Conservation (phyloP, 2,113 vertebrate species). For the Gallinago media region DNA sequence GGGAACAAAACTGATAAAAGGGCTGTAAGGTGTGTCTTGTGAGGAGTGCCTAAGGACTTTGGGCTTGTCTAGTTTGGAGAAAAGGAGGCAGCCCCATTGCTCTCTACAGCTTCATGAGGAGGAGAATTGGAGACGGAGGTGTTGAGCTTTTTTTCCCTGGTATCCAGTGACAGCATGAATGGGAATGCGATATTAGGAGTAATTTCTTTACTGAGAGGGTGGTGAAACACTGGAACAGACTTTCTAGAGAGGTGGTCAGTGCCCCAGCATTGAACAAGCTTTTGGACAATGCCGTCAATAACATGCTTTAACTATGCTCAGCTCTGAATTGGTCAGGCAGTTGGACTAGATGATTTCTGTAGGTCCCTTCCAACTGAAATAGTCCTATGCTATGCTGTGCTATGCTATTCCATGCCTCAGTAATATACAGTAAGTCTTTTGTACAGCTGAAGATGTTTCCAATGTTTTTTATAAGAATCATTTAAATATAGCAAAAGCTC, state of each 20-base stretch:
- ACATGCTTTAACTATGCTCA: background rate
- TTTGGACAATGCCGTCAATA: background rate
- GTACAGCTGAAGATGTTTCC: background rate
- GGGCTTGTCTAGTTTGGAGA: background rate
- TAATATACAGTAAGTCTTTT: background rate
- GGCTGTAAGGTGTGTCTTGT: background rate
- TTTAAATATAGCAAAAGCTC: background rate
- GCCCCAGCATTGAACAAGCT: background rate
- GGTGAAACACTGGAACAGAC: background rate
- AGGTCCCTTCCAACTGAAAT: background rate
- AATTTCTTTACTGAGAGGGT: background rate
- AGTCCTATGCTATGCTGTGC: background rate
- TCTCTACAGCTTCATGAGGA: background rate
- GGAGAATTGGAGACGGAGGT: background rate
- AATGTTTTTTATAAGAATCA: background rate
- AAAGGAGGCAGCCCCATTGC: background rate
- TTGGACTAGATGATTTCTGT: background rate
- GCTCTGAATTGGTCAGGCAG: background rate
- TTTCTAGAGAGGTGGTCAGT: background rate
- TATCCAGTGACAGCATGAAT: fast-evolving
- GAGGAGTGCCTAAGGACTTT: background rate
- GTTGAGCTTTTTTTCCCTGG: background rate
- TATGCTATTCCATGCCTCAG: background rate
- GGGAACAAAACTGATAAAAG: background rate
- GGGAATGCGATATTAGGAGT: too few relatives aligned